A percentile compares a stretch with the other conserved stretches of the same genome.
phyloP scores from a whole-genome alignment of 2,888 invertebrate genomes.

The Macropis europaea region DNA sequence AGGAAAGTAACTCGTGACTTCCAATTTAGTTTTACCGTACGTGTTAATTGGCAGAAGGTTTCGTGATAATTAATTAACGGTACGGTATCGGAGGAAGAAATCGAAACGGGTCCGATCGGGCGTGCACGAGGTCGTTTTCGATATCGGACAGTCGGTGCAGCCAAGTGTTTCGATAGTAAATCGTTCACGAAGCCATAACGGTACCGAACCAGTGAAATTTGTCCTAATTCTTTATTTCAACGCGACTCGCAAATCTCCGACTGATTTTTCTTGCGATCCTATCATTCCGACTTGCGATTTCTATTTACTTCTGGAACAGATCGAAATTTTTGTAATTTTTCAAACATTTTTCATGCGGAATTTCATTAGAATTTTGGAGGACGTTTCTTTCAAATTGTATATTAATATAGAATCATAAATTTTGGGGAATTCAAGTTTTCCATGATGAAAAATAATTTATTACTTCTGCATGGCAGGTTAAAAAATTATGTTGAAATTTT shows the following conservation, averaged over 20 bases:
- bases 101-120: conserved; percentile 2
- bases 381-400: too few relatives aligned
- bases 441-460: too few relatives aligned
- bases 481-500: too few relatives aligned
- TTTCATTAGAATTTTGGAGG: too few relatives aligned
- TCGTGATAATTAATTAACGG: neutral
- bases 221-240: conserved; percentile 46
- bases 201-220: conserved; percentile 50
- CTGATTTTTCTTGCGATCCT: too few relatives aligned
- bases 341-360: too few relatives aligned
- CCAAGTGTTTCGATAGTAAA: conserved; percentile 27
- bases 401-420: too few relatives aligned
- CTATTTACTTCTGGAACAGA: neutral
- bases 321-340: neutral
- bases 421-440: too few relatives aligned
- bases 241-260: conserved; percentile 22
- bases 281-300: neutral
- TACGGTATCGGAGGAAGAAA: neutral
- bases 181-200: conserved; percentile 38
- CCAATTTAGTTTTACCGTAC: too few relatives aligned
- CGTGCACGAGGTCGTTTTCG: conserved; percentile 2
- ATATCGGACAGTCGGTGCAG: conserved; percentile 8
- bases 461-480: too few relatives aligned
- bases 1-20: too few relatives aligned
- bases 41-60: too few relatives aligned